Evolutionary conservation across 2,797 vertebrate genomes (phyloP), one percentile per base, ranked within the genome.

Genomic region (Syngnathus rostellatus): DNA sequence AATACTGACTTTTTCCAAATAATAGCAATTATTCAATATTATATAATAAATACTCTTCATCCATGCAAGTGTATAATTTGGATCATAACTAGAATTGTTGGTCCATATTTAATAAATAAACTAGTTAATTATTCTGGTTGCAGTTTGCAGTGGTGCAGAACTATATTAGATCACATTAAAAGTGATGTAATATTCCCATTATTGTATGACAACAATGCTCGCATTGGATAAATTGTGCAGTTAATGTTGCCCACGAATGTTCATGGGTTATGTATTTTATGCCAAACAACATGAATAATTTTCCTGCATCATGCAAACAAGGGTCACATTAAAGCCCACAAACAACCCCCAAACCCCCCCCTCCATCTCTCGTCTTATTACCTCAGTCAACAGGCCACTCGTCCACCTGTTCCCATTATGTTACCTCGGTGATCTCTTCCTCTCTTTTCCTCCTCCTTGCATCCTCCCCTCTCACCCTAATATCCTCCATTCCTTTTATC

Each of bases 351-450:
- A n/a, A n/a, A n/a, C n/a, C 51, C 25, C 21, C 53, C n/a, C 50
- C 57, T 23, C 64, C 50, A 25, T 9, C 50, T 51, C 57, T 90
- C 86, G 84, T 77, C 79, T 88, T 84, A 78, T 83, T 89, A 64
- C 63, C 68, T 67, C 80, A 73, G 91, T 90, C 91, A 93, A 93
- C 92, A 93, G 93, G 92, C 79, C 80, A 77, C 80, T 84, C 62
- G 45, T 86, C 85, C 87, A 82, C 82, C 77, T 88, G 82, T 85
- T 80, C 79, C 76, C 81, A 76, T 77, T 79, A 79, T 55, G 78
- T 79, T 86, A 70, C 79, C 74, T 65, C 71, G 17, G 75, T 78
- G 72, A 85, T 81, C 69, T 77, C 72, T 71, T 73, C 77, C 73
- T 71, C 69, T 76, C 71, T 55, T 11, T n/a, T 8, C 69, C 70